Conservation (phyloP, 2,888 invertebrate species). For the Sminthurinus aureus region DNA sequence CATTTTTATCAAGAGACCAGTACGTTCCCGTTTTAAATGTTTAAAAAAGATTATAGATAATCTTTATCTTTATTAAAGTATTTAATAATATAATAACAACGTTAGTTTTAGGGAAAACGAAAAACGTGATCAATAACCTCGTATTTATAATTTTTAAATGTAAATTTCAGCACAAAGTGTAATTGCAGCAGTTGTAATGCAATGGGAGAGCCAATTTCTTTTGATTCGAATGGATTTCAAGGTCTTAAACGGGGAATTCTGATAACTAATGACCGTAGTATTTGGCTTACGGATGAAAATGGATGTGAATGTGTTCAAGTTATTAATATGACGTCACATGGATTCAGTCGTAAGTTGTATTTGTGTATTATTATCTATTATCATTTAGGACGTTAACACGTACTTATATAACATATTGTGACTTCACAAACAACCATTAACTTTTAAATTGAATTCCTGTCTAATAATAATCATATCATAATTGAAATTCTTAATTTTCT, state of each 20-base stretch:
- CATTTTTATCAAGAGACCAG: slow-evolving; percentile 49
- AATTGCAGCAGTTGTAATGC: slow-evolving; percentile 73
- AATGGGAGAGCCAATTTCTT: slow-evolving; percentile 71
- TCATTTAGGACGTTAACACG: no score
- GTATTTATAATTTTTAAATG: not conserved
- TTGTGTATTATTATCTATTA: no score
- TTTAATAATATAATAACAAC: no score
- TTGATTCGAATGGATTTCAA: slow-evolving; percentile 71
- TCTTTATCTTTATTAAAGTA: not conserved
- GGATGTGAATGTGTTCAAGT: slow-evolving; percentile 74
- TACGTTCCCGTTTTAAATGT: no score
- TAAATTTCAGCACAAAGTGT: slow-evolving; percentile 63
- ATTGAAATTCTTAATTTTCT: not conserved
- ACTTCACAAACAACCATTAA: not conserved
- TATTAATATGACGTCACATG: slow-evolving; percentile 65
- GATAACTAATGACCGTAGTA: slow-evolving; percentile 59
- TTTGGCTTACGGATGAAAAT: slow-evolving; percentile 72
- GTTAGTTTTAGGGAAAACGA: not conserved
- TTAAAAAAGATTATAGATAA: no score
- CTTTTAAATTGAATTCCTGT: not conserved
- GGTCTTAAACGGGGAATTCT: slow-evolving; percentile 51
- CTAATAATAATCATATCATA: not conserved
- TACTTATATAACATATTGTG: not conserved
- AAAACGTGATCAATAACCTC: not conserved
- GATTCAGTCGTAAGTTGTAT: slow-evolving; percentile 1